Evolutionary conservation across 2,888 invertebrate genomes (phyloP).

Genomic region (Aphodius sticticus): DNA sequence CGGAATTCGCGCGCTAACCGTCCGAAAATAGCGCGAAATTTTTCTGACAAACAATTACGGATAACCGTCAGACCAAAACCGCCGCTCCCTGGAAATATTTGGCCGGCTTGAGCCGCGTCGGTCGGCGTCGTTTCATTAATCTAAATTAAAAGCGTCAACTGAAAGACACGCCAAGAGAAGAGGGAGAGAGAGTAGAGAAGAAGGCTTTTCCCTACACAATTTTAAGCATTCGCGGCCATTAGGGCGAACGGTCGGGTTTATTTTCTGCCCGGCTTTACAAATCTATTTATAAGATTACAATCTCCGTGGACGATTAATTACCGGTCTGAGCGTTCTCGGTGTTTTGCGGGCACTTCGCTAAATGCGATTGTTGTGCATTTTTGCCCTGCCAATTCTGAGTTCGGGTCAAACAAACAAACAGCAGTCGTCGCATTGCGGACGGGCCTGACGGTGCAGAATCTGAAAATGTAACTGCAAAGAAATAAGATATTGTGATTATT

Average conservation of each 20-base stretch:
- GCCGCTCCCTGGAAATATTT: neutral
- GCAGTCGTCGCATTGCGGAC: too few species aligned
- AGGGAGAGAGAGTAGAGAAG: neutral
- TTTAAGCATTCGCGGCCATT: constrained; percentile 25
- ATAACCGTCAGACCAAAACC: neutral
- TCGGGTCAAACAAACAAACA: neutral
- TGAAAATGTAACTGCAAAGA: too few species aligned
- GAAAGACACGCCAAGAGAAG: neutral
- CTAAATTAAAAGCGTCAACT: constrained; percentile 40
- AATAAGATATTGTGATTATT: too few species aligned
- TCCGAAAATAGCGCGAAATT: neutral
- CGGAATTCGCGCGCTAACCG: neutral
- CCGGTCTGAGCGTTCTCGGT: neutral
- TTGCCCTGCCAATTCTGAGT: neutral
- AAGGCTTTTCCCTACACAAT: constrained; percentile 13
- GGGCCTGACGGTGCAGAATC: too few species aligned
- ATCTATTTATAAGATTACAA: constrained; percentile 22
- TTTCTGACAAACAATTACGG: neutral
- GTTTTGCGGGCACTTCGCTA: neutral
- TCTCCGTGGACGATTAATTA: neutral
- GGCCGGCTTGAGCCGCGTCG: too few species aligned
- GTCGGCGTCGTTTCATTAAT: constrained; percentile 35
- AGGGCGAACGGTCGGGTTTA: constrained; percentile 24
- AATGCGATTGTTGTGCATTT: constrained; percentile 4
- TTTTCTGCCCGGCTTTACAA: constrained; percentile 24